Evolutionary conservation across 2,888 invertebrate species (phyloP), one percentile per base, ranked within the genome.

Genomic region (Aleiodes leptofemur): DNA sequence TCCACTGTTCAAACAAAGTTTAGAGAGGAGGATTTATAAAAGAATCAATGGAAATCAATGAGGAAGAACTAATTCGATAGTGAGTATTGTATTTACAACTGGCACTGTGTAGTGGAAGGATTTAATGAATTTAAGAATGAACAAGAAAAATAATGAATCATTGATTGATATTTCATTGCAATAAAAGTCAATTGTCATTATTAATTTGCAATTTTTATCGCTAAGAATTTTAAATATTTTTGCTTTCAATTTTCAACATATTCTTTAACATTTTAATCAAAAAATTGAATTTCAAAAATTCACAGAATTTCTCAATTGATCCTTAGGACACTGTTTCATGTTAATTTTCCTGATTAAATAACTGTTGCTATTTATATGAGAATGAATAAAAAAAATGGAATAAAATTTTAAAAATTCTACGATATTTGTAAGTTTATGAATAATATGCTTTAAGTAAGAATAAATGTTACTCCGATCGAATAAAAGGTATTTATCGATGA

Each of bases 401-500:
- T 43, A 16, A 59, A 64, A 64, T 13, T 43, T 14, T 38, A 14
- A 48, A 43, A 88, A 85, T 87, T 88, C 85, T 87, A 88, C 86
- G 85, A 85, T 79, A 83, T 84, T 79, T 85, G 87, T 89, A 87
- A 87, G 86, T 89, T 89, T 85, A 85, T 85, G 84, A 78, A 64
- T 77, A 83, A 84, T 86, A 86, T 87, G 87, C 88, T 89, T 88
- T 87, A 86, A 87, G 85, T 87, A 86, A 88, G 86, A 84, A 88
- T 89, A 86, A 88, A 89, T 89, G 89, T 89, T 89, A 88, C 87
- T 88, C 87, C 86, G 87, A 88, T 88, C 88, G 88, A 89, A 89
- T 89, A 89, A 89, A 89, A 86, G 87, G 87, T 89, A 88, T 89
- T 89, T 88, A 89, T 88, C 88, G 86, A 89, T 86, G 86, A 88